Evolutionary conservation across 2,113 vertebrate genomes (phyloP), one percentile per base, ranked within the genome.

Genomic region (Lamprotornis superbus): DNA sequence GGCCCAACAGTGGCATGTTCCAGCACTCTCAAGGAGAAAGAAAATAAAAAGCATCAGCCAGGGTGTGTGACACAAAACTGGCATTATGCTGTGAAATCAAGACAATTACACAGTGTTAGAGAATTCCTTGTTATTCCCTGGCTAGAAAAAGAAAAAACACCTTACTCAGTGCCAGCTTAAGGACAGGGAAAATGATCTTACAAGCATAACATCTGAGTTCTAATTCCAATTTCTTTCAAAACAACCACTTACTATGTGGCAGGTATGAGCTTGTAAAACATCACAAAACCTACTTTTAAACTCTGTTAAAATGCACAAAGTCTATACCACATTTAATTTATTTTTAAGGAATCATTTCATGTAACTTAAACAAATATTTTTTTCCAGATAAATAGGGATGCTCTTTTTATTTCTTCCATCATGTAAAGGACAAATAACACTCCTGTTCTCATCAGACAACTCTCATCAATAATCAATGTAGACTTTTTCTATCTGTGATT

Each of bases 101-200:
- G 94, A 82, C 79, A 95, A 78, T 70, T 93, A 93, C 3, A 74
- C 63, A 92, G n/a, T 53, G 50, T 65, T 69, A 39, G 75, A 95
- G 78, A 85, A 61, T 84, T 93, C 73, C 33, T 83, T 65, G 93
- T 75, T 91, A 84, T 89, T 95, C 44, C 56, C 87, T 87, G 59
- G 57, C 71, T 81, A 94, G 76, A 33, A 90, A 75, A 90, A 33
- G 1, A 33, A 27, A 10, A 19, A 21, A 5, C 11, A 53, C 16
- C 15, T 76, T 46, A n/a, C 24, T 60, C 25, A 11, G 13, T 50
- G 63, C 21, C 76, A 61, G 4, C 46, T 46, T 57, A 60, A 79
- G 40, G n/a, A 33, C 49, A 83, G 7, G 17, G 31, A 46, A 59
- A 61, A 50, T 15, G 4, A 64, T 68, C 16, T 42, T 31, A 61